Evolutionary conservation across 2,797 vertebrate genomes (phyloP).

Genomic region (Delichon dasypus): DNA sequence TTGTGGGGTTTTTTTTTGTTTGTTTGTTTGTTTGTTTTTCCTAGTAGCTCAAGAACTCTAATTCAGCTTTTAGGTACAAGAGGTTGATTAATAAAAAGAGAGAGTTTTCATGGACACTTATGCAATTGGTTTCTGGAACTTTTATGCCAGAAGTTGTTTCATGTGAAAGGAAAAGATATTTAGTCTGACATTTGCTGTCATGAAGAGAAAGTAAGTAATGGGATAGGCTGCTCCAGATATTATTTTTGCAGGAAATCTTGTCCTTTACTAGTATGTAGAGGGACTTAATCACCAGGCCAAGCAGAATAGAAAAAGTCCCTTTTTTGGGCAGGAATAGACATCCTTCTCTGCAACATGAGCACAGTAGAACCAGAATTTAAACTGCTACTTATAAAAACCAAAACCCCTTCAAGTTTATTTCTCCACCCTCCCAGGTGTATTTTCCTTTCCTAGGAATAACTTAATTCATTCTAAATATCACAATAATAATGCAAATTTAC

Average conservation of each 20-base stretch:
- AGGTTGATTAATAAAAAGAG: background rate
- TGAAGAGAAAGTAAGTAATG: background rate
- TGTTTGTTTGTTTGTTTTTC: background rate
- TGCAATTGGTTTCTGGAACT: slow-evolving; percentile 8
- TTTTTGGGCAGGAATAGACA: background rate
- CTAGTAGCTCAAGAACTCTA: background rate
- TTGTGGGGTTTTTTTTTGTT: background rate
- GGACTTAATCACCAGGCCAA: background rate
- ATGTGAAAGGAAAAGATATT: background rate
- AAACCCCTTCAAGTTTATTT: background rate
- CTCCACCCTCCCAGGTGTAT: background rate
- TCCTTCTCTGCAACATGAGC: background rate
- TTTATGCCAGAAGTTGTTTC: background rate
- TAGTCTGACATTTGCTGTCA: slow-evolving; percentile 9
- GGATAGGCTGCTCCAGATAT: background rate
- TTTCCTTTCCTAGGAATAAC: background rate
- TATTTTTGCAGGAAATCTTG: background rate
- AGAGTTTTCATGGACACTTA: slow-evolving; percentile 8
- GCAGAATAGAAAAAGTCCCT: background rate
- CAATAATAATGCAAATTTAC: background rate
- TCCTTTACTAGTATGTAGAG: background rate
- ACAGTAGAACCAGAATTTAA: background rate
- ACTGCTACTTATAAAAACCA: background rate
- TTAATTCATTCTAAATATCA: background rate
- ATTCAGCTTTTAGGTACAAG: background rate